Base-by-base conservation (phyloP, 2,888 invertebrate species). In the Myathropa florea region DNA sequence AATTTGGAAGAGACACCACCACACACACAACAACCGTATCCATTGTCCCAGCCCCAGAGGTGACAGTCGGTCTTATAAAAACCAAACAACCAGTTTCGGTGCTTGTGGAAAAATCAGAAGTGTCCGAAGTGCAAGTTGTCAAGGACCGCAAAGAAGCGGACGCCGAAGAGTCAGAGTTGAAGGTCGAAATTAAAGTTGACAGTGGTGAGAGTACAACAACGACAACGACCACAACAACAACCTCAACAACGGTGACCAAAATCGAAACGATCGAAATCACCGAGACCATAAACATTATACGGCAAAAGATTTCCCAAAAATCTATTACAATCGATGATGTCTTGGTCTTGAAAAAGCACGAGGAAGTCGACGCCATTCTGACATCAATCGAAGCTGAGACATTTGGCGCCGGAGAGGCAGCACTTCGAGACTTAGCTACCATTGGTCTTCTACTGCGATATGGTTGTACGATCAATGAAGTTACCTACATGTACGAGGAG, bases 361-460 rank as follows among this genome's bases (percentile, higher is more conserved):
- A 95, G 77, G 96, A 97, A 93, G 95, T 97, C 18, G 95, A 96
- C 86, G 95, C 96, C 91, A 93, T 96, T 30, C 93, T 97, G 88
- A 95, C 96, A 89, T 94, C 95, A 12, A 94, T 97, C 23, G 95
- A 95, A 89, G 96, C 95, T 1, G 95, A 95, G 90, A 96, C 97
- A 89, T 97, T 97, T 91, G 97, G 96, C 0, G 95, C 96, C 6
- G 97, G 97, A 10, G 96, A 97, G 93, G 94, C 94, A 26, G 96
- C 97, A 0, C 92, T 97, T 64, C 93, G 96, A 70, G 97, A 97
- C 93, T 93, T 97, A 78, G 97, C 97, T 10, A 96, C 96, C 89
- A 97, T 97, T 83, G 96, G 96, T 26, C 95, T 96, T 89, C 93
- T 97, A 89, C 93, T 97, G 80, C 94, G 95, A 87, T 95, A 95